These are phyloP conservation scores for Prosopocoilus inquinatus DNA, from an alignment of 2,888 invertebrate genomes.

Conservation along the genomic window DNA sequence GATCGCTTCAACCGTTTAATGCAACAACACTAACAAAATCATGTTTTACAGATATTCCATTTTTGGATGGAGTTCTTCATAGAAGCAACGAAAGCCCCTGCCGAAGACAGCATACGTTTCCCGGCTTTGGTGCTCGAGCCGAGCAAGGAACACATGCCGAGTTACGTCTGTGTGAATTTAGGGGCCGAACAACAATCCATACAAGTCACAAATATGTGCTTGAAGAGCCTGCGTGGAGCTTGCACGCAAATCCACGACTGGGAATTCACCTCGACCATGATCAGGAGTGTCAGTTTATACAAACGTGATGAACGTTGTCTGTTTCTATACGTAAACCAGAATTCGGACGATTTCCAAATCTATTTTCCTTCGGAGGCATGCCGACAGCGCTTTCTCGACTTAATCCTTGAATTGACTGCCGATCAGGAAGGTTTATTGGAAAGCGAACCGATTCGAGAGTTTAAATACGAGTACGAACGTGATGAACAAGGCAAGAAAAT, in stretches of 20 bases:
- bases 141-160: slow-evolving; percentile 90
- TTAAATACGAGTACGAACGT: slow-evolving; percentile 88
- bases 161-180: slow-evolving; percentile 92
- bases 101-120: slow-evolving; percentile 82
- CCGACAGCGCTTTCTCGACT: slow-evolving; percentile 75
- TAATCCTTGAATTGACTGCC: slow-evolving; percentile 83
- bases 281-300: slow-evolving; percentile 89
- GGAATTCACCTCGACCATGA: slow-evolving; percentile 87
- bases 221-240: slow-evolving; percentile 71
- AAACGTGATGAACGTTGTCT: slow-evolving; percentile 94
- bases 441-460: slow-evolving; percentile 42
- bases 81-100: slow-evolving; percentile 83
- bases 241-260: slow-evolving; percentile 91
- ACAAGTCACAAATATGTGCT: slow-evolving; percentile 73
- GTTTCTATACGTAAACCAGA: slow-evolving; percentile 96
- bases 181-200: slow-evolving; percentile 91
- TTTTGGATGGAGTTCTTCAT: slow-evolving; percentile 99
- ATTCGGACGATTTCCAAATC: slow-evolving; percentile 98
- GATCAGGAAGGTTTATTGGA: slow-evolving; percentile 69
- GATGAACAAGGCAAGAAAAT: slow-evolving; percentile 87
- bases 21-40: neutral
- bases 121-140: slow-evolving; percentile 90
- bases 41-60: slow-evolving; percentile 59
- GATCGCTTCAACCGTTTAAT: neutral
- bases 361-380: slow-evolving; percentile 90